These are phyloP conservation scores for Sycobia sp. DNA, from an alignment of 1,140 invertebrate species.

Conservation along the genomic window DNA sequence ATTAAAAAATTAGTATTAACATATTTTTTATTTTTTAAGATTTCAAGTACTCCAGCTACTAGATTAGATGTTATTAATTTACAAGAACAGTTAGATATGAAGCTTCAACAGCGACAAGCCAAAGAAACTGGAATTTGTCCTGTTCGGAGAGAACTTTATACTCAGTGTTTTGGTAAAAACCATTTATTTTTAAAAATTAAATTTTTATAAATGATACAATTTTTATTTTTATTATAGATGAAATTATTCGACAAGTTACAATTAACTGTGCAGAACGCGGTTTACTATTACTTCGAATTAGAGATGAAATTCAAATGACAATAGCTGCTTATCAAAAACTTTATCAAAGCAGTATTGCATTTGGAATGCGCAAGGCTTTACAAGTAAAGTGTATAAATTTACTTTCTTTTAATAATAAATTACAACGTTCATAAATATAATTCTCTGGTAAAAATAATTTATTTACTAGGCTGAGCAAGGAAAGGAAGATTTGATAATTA, in stretches of 20 bases:
- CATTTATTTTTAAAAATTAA: too few relatives aligned
- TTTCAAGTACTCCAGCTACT: slow-evolving; percentile 94
- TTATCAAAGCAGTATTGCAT: slow-evolving; percentile 96
- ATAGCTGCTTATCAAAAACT: slow-evolving; percentile 91
- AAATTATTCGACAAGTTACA: slow-evolving; percentile 92
- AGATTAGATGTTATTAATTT: slow-evolving; percentile 92
- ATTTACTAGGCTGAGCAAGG: slow-evolving; percentile 66
- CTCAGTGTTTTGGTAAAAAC: slow-evolving; percentile 90
- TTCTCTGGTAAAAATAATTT: background rate
- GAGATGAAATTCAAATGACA: slow-evolving; percentile 96
- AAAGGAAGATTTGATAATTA: slow-evolving; percentile 69
- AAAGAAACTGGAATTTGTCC: slow-evolving; percentile 97
- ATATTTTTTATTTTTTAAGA: slow-evolving; percentile 57
- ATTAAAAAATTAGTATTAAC: background rate
- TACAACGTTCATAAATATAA: background rate
- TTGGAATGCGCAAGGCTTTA: slow-evolving; percentile 97
- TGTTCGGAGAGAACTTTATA: slow-evolving; percentile 90
- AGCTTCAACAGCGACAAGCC: slow-evolving; percentile 88
- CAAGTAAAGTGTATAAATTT: slow-evolving; percentile 63
- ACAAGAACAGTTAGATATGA: slow-evolving; percentile 92
- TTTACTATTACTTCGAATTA: slow-evolving; percentile 85
- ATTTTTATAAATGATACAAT: too few relatives aligned
- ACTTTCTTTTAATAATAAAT: too few relatives aligned
- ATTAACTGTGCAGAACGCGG: slow-evolving; percentile 97
- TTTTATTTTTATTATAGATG: slow-evolving; percentile 67